Base-by-base conservation (phyloP, 2,113 vertebrate species). In the Edolisoma coerulescens region DNA sequence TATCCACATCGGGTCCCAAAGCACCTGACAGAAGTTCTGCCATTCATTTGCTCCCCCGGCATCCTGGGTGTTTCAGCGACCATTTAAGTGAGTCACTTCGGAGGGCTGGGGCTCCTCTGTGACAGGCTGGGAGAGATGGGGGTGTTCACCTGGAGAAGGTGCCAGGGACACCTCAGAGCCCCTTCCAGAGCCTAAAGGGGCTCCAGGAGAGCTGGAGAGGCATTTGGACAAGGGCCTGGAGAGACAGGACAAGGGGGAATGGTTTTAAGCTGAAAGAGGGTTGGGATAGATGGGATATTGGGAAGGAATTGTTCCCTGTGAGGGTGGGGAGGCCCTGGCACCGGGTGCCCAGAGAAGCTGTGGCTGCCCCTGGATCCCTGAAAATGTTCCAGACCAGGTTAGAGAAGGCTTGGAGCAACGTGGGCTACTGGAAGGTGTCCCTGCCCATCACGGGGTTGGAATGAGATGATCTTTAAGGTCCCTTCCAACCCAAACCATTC, bases 331-430 rank as follows among this genome's bases (percentile, higher is more conserved):
- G 23, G 7, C 6, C 9, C 33, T 67, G 69, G 53, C 37, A 44
- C 6, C 59, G 76, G 44, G 0, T 82, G 0, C 20, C 28, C 53
- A 75, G 69, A 26, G 47, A n/a, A 75, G 45, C 53, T 75, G n/a
- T 16, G 53, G 30, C 53, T 82, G 28, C 11, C 13, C 33, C 45
- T 12, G 41, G 41, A 75, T 60, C n/a, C 54, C 47, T 68, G n/a
- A 33, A 6, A 76, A 5, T 11, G 17, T 7, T 11, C 70, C 13
- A 47, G 16, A 11, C 10, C 70, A 61, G 79, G 14, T 0, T 54
- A 70, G 45, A 75, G 0, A 0, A 20, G 30, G 13, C 3, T 53
- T 60, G 24, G n/a, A 76, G 9, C 26, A 41, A 0, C 14, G 13
- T 47, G 61, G 17, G 14, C 1, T 5, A 27, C 17, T 27, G 47